Evolutionary conservation across 2,113 vertebrate species (phyloP), one percentile per base, ranked within the genome.

Genomic region (Psilopogon haemacephalus): DNA sequence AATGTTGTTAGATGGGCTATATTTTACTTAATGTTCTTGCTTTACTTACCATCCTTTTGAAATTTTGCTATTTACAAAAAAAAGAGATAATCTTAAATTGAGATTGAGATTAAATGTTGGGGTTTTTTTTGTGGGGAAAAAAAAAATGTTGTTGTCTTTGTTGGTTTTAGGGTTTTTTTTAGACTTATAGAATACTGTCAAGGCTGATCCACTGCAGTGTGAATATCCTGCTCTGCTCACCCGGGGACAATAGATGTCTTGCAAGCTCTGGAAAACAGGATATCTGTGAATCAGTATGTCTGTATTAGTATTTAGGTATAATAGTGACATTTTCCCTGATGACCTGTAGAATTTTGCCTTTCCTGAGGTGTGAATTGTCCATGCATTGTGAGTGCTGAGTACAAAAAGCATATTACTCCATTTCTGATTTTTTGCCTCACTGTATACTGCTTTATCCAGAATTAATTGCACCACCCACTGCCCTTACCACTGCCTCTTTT

Each of bases 401-500:
- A 52, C 14, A 55, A 91, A 89, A 64, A 11, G 1, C 1, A 9
- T 0, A 9, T n/a, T 15, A 40, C 30, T 46, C 1, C 6, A 15
- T 42, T 76, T 54, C 16, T 78, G 70, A 60, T 46, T 78, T 82
- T 69, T 4, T 67, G 8, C 11, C 58, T 89, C 27, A 5, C 3
- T 20, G 1, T 33, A 19, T 5, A 19, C 0, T 2, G 0, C 1
- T 48, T 48, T 23, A 10, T 48, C 46, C 46, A 48, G 46, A 23
- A 23, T 48, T 23, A 48, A 48, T 48, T 48, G 11, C 21, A 23
- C 21, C 21, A 20, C 6, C 19, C 10, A 19, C 8, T 5, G 9
- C 46, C 19, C 9, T 14, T 44, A 15, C 16, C 16, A 44, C 42
- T 16, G 15, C 42, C 42, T 17, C 17, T 46, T 19, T 46, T 46